Conservation (phyloP, 53 echinoderm and acorn worm genomes). For the Glandiceps talaboti region DNA sequence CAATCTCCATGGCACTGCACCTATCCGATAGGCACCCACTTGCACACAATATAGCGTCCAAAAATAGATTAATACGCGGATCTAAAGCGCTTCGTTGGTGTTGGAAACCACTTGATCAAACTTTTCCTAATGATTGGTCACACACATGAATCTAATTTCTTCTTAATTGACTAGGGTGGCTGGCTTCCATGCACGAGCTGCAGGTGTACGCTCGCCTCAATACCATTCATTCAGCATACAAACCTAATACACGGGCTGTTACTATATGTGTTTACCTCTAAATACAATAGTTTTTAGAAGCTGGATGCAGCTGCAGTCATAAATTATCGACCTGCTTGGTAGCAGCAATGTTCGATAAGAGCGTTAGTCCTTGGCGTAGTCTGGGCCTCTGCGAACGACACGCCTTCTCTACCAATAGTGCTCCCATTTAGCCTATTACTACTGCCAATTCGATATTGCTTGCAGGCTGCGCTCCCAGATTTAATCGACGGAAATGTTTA, state of each 20-base stretch:
- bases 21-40: background rate
- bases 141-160: conserved; percentile 89
- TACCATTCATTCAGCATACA: conserved; percentile 99
- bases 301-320: conserved; percentile 95
- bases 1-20: background rate
- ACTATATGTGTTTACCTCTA: conserved; percentile 93
- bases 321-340: conserved; percentile 57
- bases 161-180: conserved; percentile 87
- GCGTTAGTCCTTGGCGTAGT: conserved; percentile 39
- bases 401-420: conserved; percentile 12
- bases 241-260: conserved; percentile 94
- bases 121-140: conserved; percentile 88
- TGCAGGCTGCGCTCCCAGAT: background rate
- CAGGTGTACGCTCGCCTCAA: conserved; percentile 92
- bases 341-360: conserved; percentile 57
- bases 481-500: background rate
- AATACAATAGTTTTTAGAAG: conserved; percentile 87
- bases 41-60: conserved; percentile 7
- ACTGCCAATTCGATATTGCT: background rate
- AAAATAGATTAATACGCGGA: conserved; percentile 95
- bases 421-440: background rate
- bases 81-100: conserved; percentile 45
- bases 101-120: conserved; percentile 68
- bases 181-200: conserved; percentile 65
- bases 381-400: conserved; percentile 34